Percentiles rank a stretch among this genome's conserved stretches.
phyloP scores from a whole-genome alignment of 2,888 invertebrate species.

The Ypsolopha sequella region DNA sequence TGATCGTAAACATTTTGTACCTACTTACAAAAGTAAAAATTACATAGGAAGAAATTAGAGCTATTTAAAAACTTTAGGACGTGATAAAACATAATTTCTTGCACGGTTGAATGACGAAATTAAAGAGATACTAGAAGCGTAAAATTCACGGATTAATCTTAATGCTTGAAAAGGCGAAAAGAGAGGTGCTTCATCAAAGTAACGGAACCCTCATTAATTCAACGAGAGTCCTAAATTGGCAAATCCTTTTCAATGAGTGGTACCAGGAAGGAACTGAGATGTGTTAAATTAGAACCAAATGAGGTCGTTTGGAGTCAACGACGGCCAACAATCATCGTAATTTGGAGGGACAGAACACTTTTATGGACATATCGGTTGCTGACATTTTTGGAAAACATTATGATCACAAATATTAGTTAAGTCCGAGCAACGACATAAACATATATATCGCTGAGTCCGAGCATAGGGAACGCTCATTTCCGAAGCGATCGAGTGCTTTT shows the following conservation, averaged over 20 bases:
- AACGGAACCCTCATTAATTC: constrained; percentile 41
- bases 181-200: constrained; percentile 37
- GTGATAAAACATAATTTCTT: background rate
- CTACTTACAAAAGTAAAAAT: too few species aligned
- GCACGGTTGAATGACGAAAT: background rate
- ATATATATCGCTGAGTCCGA: too few species aligned
- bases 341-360: background rate
- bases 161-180: constrained; percentile 27
- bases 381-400: too few species aligned
- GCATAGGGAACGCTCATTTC: too few species aligned
- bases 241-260: constrained; percentile 46
- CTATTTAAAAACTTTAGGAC: background rate
- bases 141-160: constrained; percentile 6
- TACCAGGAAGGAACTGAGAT: constrained; percentile 30
- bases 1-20: too few species aligned
- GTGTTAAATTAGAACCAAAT: constrained; percentile 48
- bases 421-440: too few species aligned
- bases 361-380: background rate
- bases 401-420: too few species aligned
- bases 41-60: too few species aligned
- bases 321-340: background rate
- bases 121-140: background rate
- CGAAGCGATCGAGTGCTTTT: background rate
- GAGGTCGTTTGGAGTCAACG: constrained; percentile 29
- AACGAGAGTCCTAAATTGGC: constrained; percentile 41